A percentile compares a stretch with the other conserved stretches of the same genome.
Evolutionary conservation across 2,888 invertebrate species (phyloP).

Genomic region (Hirtodrosophila histrioides): DNA sequence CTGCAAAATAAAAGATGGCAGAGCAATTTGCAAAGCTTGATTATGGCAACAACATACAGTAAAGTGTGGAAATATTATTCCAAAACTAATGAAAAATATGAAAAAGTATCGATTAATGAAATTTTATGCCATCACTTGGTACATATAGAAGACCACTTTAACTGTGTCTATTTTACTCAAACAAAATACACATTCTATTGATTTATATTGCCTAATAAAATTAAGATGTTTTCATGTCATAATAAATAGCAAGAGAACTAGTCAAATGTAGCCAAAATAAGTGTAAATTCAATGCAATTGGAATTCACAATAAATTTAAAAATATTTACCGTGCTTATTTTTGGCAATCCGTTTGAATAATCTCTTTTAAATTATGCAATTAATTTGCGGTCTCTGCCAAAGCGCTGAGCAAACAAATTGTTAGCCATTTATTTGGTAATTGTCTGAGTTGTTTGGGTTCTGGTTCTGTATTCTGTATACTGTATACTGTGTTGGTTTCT

Average conservation of each 20-base stretch:
- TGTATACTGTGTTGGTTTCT: background rate
- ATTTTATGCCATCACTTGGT: no score
- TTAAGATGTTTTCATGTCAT: background rate
- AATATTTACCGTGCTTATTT: slow-evolving; percentile 3
- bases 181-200: background rate
- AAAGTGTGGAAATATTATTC: no score
- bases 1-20: no score
- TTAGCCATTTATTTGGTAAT: slow-evolving; percentile 51
- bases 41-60: no score
- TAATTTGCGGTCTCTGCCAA: slow-evolving; percentile 42
- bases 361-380: slow-evolving; percentile 64
- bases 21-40: no score
- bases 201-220: background rate
- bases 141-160: no score
- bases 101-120: no score
- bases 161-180: background rate
- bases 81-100: no score
- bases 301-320: background rate
- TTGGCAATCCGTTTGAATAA: slow-evolving; percentile 21
- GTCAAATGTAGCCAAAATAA: background rate
- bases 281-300: background rate
- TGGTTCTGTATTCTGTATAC: background rate
- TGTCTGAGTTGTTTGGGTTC: slow-evolving; percentile 8
- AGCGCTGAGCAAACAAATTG: slow-evolving; percentile 38
- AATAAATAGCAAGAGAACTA: background rate